These are phyloP conservation scores for Trachymyrmex septentrionalis DNA, from an alignment of 1,140 invertebrate species.

Conservation along the genomic window DNA sequence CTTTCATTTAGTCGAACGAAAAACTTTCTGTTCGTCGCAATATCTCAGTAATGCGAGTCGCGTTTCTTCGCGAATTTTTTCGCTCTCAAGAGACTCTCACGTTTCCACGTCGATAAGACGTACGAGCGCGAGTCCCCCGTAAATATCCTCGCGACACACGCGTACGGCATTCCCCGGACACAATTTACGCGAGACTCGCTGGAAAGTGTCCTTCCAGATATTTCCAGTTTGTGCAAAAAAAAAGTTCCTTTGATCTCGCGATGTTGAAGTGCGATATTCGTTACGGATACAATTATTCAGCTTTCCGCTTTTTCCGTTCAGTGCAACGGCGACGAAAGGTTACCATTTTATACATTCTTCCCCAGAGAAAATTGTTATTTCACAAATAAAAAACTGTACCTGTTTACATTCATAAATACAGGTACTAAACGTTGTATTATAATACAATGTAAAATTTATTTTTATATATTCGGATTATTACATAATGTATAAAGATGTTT, in stretches of 20 bases:
- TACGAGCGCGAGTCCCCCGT: constrained; percentile 14
- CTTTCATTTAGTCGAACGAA: background rate
- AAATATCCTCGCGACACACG: constrained; percentile 27
- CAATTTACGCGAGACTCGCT: constrained; percentile 34
- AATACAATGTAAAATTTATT: background rate
- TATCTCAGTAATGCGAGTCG: background rate
- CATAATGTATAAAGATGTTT: background rate
- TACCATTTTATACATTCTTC: background rate
- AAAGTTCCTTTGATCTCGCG: constrained; percentile 63
- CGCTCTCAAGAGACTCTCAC: background rate
- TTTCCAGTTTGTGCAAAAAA: background rate
- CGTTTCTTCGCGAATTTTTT: constrained; percentile 36
- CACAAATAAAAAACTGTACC: background rate
- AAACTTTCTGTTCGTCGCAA: constrained; percentile 23
- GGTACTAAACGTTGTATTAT: background rate
- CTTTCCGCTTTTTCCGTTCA: background rate
- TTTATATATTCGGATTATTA: background rate
- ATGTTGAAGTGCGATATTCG: constrained; percentile 38
- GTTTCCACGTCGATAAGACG: constrained; percentile 11
- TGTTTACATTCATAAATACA: background rate
- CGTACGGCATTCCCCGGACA: background rate
- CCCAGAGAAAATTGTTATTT: background rate
- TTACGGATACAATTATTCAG: background rate
- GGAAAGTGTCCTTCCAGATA: constrained; percentile 23
- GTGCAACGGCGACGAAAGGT: background rate